Conservation (phyloP, 1,140 invertebrate genomes). For the Homalodisca vitripennis region DNA sequence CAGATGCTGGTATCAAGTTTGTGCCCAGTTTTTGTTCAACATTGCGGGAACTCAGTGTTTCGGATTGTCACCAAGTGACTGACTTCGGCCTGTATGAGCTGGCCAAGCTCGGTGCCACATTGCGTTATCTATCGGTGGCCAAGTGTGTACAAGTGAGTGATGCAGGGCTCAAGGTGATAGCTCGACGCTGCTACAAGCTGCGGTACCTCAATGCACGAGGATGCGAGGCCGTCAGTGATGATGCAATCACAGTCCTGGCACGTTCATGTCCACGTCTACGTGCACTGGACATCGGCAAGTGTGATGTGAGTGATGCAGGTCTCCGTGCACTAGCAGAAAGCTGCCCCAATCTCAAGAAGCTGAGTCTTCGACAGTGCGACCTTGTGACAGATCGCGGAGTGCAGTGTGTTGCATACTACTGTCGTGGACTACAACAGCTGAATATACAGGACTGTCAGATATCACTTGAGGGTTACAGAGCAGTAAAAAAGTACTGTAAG, state of each 20-base stretch:
- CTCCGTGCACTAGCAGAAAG: slow-evolving; percentile 80
- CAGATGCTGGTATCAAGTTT: slow-evolving; percentile 72
- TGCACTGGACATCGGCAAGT: slow-evolving; percentile 88
- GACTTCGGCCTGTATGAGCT: slow-evolving; percentile 90
- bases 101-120: slow-evolving; percentile 78
- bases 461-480: slow-evolving; percentile 81
- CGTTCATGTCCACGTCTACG: slow-evolving; percentile 77
- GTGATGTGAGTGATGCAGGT: slow-evolving; percentile 86
- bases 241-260: slow-evolving; percentile 79
- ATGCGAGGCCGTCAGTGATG: slow-evolving; percentile 89
- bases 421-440: slow-evolving; percentile 80
- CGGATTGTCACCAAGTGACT: slow-evolving; percentile 84
- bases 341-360: slow-evolving; percentile 86
- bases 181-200: slow-evolving; percentile 83
- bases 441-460: slow-evolving; percentile 92
- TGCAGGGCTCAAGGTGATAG: slow-evolving; percentile 82
- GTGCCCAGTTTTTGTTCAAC: slow-evolving; percentile 83
- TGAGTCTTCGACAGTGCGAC: slow-evolving; percentile 87
- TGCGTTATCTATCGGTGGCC: slow-evolving; percentile 85
- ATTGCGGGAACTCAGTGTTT: slow-evolving; percentile 83
- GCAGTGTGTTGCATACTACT: slow-evolving; percentile 83
- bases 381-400: slow-evolving; percentile 84
- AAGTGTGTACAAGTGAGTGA: slow-evolving; percentile 85
- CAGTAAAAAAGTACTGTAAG: slow-evolving; percentile 88
- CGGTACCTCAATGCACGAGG: slow-evolving; percentile 88